Base-by-base conservation (phyloP, 2,113 vertebrate species). In the Salvelinus namaycush region DNA sequence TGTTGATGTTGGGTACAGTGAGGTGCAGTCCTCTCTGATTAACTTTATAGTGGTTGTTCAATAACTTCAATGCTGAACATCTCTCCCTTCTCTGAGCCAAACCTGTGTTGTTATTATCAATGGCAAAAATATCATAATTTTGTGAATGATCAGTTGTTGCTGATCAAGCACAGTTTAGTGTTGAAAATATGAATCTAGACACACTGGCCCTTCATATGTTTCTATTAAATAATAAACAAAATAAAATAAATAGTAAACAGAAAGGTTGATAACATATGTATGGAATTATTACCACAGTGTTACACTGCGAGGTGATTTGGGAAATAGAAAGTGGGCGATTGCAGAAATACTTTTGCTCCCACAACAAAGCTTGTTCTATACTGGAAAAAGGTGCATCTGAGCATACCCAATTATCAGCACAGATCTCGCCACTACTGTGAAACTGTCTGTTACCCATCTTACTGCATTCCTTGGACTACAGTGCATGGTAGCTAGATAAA, bases 361-460 rank as follows among this genome's bases (percentile, higher is more conserved):
- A 78, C 79, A 82, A 70, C 79, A 76, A 72, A 76, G 86, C 31
- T 3, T 68, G 48, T 51, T 31, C 18, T 11, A 13, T 14, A 27
- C 39, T 66, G 81, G 71, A 59, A 59, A 76, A 86, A 88, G 85
- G 86, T 86, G 87, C 72, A 69, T 81, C 80, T 70, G 74, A n/a
- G 81, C 79, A 54, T 54, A 22, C 59, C 6, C 39, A 11, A 44
- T 62, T 62, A 62, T 90, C 87, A 80, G 78, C 73, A 67, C 39
- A 27, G 83, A 88, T 89, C 89, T 90, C 76, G 80, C 31, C 49
- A 74, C 64, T 86, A 87, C 88, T 3, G 68, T 89, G 88, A 89
- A 89, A 86, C 13, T 76, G 79, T 72, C 88, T 88, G 86, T 87
- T 88, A 76, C 86, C 82, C 80, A 83, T 73, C 77, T 73, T 70